Percentiles rank a stretch among this genome's conserved stretches.
These are phyloP conservation scores for Pteropus alecto DNA, from an alignment of 2,113 vertebrate genomes.

Conservation along the genomic window DNA sequence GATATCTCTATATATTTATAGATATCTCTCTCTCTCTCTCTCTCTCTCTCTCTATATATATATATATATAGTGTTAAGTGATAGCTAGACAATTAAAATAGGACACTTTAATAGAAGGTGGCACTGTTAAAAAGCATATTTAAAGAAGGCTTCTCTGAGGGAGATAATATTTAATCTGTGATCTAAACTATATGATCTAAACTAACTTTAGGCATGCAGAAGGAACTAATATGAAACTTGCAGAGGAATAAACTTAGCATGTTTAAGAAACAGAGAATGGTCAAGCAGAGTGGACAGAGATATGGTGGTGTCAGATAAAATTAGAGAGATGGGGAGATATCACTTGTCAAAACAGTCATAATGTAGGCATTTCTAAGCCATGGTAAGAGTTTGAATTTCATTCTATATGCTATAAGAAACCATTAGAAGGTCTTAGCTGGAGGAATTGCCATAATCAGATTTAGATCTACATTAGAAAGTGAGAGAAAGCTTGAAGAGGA, in stretches of 20 bases:
- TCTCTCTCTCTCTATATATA: too few relatives aligned
- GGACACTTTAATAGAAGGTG: neutral
- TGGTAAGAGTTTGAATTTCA: neutral
- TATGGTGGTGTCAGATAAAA: neutral
- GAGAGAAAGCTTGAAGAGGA: neutral
- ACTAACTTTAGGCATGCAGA: neutral
- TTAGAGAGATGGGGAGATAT: neutral
- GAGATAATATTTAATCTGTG: neutral
- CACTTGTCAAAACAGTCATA: too few relatives aligned
- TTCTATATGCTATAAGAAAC: neutral
- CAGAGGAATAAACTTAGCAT: neutral
- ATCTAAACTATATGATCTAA: neutral
- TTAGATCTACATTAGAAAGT: neutral
- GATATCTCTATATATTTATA: too few relatives aligned
- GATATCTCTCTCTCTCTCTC: too few relatives aligned
- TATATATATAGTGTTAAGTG: neutral
- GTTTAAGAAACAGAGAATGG: neutral
- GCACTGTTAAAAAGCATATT: neutral
- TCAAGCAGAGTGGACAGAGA: neutral
- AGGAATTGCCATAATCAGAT: neutral
- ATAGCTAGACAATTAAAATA: neutral
- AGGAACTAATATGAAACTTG: neutral
- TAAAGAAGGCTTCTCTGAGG: neutral
- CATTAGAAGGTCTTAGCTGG: neutral
- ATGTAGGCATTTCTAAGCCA: neutral